phyloP scores from a whole-genome alignment of 2,113 vertebrate species.

The Athene cunicularia region DNA sequence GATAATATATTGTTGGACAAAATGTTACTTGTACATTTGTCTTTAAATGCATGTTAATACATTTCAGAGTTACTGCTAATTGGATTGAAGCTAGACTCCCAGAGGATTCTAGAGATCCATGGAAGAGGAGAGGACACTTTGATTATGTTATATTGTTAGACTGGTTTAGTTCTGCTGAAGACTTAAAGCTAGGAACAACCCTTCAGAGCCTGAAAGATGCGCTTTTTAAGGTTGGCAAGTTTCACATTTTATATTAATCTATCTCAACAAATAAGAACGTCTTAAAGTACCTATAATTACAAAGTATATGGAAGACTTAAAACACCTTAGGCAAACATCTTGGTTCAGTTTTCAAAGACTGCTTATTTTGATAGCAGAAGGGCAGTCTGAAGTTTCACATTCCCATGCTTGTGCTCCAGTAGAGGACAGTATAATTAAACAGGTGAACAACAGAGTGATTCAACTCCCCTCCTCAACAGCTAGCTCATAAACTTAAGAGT shows the following conservation, averaged over 20 bases:
- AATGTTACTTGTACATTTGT: not conserved
- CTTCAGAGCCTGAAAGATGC: conserved; percentile 97
- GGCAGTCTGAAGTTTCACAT: not conserved
- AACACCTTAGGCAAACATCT: not conserved
- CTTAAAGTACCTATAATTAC: not conserved
- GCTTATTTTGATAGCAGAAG: not conserved
- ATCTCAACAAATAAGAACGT: not conserved
- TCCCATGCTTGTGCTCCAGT: not conserved
- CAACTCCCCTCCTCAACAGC: not conserved
- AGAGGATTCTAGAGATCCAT: conserved; percentile 83
- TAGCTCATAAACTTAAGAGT: not conserved
- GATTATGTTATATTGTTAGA: conserved; percentile 92
- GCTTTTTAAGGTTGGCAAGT: conserved; percentile 87
- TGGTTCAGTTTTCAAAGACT: not conserved
- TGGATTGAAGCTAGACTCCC: conserved; percentile 91
- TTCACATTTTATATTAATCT: not conserved
- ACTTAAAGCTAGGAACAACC: conserved; percentile 88
- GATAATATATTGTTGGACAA: not conserved
- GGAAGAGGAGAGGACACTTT: conserved; percentile 85
- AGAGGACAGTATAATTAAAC: not conserved
- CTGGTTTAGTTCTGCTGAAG: conserved; percentile 91
- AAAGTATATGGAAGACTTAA: not conserved
- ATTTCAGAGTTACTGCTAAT: conserved; percentile 88
- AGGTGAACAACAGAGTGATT: not conserved
- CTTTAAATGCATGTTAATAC: conserved; percentile 11